Percentiles rank a stretch among this genome's conserved stretches.
Conservation (phyloP, 2,113 vertebrate species). For the Anseranas semipalmata region DNA sequence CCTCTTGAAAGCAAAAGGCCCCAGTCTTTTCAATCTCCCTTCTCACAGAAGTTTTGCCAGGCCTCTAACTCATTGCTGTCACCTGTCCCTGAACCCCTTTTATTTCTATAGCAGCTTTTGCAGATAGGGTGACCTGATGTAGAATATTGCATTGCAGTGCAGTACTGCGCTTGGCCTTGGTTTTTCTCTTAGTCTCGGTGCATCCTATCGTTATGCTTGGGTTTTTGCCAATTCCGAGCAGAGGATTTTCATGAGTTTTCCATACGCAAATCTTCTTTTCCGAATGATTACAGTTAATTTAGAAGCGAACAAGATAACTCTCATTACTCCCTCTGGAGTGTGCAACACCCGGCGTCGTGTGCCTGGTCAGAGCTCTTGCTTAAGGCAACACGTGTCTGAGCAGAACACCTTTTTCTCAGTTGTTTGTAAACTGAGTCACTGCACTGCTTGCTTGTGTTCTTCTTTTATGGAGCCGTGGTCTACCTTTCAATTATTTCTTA, state of each 20-base stretch:
- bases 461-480: neutral
- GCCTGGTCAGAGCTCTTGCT: neutral
- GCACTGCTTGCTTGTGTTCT: neutral
- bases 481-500: neutral
- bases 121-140: neutral
- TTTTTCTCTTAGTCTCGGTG: neutral
- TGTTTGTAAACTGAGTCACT: neutral
- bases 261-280: neutral
- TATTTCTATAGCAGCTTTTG: neutral
- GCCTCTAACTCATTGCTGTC: neutral
- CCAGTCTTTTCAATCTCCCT: neutral
- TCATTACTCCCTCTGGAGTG: neutral
- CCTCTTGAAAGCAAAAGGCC: neutral
- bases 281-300: neutral
- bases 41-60: neutral
- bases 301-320: neutral
- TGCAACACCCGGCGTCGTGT: rapidly evolving
- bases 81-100: conserved; percentile 4
- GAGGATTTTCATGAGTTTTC: neutral
- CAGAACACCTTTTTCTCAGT: neutral
- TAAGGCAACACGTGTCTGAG: neutral
- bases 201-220: neutral
- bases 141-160: neutral
- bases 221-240: neutral
- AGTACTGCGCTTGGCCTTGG: neutral